Base-by-base conservation (phyloP, 2,113 vertebrate species). In the Tor tambroides region DNA sequence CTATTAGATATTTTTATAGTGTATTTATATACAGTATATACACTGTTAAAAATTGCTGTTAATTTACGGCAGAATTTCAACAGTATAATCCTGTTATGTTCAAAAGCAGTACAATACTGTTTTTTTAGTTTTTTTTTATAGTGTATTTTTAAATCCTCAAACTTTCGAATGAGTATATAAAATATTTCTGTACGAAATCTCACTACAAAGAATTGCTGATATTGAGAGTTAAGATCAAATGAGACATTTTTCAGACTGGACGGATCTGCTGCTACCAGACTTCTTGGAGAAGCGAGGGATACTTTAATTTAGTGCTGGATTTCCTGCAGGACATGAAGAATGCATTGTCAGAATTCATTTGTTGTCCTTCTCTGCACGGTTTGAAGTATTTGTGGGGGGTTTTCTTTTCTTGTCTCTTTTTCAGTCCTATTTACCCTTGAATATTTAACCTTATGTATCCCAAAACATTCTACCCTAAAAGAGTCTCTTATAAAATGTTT, bases 331-430 rank as follows among this genome's bases (percentile, higher is more conserved):
- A 35, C 54, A 26, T 54, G 80, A 51, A 59, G 30, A 77, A 49
- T 67, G 28, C 17, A 32, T 38, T 87, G 74, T 79, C 86, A 84
- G 59, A 61, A 79, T 56, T 56, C 56, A 76, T 82, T 35, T 74
- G 21, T 10, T 54, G 54, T 81, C 14, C 17, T 71, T 65, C 49
- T 28, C 30, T 23, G 17, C 41, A 17, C 19, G 35, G 71, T 35
- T 10, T 38, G 69, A 85, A 75, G 61, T 43, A 76, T 85, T 5
- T 38, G 61, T 69, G 28, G 30, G 11, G 23, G 6, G 6, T n/a
- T n/a, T n/a, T n/a, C n/a, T n/a, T n/a, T n/a, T 63, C 12, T 15
- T 0, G 14, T 69, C 2, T 67, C 26, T 3, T 67, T 83, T 69
- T 9, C n/a, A 46, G 11, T 46, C 72, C 6, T 21, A 1, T 75